phyloP scores from a whole-genome alignment of 2,888 invertebrate genomes.

The Cyclophora albipunctata region DNA sequence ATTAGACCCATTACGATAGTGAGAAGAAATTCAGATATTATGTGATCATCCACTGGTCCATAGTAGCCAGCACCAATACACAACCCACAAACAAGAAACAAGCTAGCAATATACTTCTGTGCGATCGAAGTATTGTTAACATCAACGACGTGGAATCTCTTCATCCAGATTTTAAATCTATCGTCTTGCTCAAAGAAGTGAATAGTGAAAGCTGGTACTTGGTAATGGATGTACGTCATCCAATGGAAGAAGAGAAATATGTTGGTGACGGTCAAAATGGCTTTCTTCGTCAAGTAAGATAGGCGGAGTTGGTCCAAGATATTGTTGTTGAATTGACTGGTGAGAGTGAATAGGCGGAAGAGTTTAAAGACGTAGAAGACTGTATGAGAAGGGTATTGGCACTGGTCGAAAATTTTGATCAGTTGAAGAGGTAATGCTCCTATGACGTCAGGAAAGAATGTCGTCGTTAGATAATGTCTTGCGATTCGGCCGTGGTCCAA shows the following conservation, averaged over 20 bases:
- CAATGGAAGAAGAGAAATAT: conserved; percentile 44
- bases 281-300: conserved; percentile 29
- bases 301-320: conserved; percentile 31
- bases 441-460: conserved; percentile 34
- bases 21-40: conserved; percentile 31
- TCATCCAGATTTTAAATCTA: conserved; percentile 25
- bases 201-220: conserved; percentile 37
- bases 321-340: conserved; percentile 28
- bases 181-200: conserved; percentile 22
- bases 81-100: conserved; percentile 36
- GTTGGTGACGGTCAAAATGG: conserved; percentile 21
- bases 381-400: conserved; percentile 38
- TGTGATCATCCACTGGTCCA: conserved; percentile 25
- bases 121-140: conserved; percentile 13
- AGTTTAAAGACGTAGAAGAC: conserved; percentile 39
- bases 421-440: conserved; percentile 40
- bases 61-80: conserved; percentile 41
- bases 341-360: conserved; percentile 27
- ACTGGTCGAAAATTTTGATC: conserved; percentile 25
- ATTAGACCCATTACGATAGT: conserved; percentile 29
- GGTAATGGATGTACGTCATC: conserved; percentile 46
- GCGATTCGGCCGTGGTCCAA: conserved; percentile 37
- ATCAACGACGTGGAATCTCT: conserved; percentile 19
- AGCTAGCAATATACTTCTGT: conserved; percentile 37
- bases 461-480: conserved; percentile 28